Evolutionary conservation across 2,113 vertebrate genomes (phyloP), one percentile per base, ranked within the genome.

Genomic region (Hydrochoerus hydrochaeris): DNA sequence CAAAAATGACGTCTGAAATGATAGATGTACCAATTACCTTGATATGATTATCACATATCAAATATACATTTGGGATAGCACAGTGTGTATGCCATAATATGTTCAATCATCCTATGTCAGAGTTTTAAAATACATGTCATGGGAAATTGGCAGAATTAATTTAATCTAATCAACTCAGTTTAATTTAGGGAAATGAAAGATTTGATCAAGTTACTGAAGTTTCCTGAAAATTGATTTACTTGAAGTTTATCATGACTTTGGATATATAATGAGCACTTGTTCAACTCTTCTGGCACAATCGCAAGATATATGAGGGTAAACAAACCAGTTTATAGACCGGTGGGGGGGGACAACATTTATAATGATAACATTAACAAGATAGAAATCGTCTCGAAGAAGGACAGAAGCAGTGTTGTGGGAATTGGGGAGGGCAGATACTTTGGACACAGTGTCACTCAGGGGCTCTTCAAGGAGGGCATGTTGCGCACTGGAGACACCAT

Each of bases 161-260:
- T 90, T 30, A 60, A 92, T 88, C 58, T 85, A 71, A 93, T 65
- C 46, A 77, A 60, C n/a, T 92, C 28, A 58, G 67, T 54, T 94
- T 67, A 84, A 58, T 32, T 52, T 7, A 28, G 35, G 9, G 1
- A 91, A 85, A 91, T 85, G 32, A 91, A 88, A 67, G 67, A 65
- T 46, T 62, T 83, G 28, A 62, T 14, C 67, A 82, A 63, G n/a
- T 62, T 83, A 52, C 60, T 86, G 91, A 71, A 46, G 41, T 89
- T 81, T 90, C 20, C 54, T 88, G 13, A 82, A 95, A 93, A 54
- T 63, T 41, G 9, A n/a, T 60, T 87, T 95, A 46, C 92, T 85
- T 54, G 60, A 52, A 35, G 24, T 65, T 38, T 44, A n/a, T 77
- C 12, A 26, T 85, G 26, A 75, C 46, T 94, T 90, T 26, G 38